Base-by-base conservation (phyloP, 1,140 invertebrate genomes). In the Propsilocerus akamusi region DNA sequence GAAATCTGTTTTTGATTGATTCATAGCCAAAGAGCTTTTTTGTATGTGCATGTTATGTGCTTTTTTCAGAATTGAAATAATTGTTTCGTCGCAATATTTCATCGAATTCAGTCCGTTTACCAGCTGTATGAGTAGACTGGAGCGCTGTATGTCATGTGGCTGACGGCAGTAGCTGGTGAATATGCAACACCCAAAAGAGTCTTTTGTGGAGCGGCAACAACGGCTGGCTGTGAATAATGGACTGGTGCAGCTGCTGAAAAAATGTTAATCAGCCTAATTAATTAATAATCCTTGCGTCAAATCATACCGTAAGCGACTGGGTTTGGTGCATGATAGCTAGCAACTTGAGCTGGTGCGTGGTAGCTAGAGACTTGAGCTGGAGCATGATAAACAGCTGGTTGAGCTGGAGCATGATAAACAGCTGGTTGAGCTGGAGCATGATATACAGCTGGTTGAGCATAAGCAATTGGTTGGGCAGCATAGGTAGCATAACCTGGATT, bases 161-260 rank as follows among this genome's bases (percentile, higher is more conserved):
- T 75, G 0, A 80, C 78, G 17, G 75, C 73, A 4, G 77, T 74
- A 4, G 78, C 77, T 22, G 77, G 75, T 2, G 76, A 79, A 59
- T 78, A 77, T 0, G 73, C 70, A 25, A 73, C 70, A 49, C 71
- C 71, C 17, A 72, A 57, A 14, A 72, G 63, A 24, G 68, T 67
- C 23, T 54, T 54, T 26, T 54, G 65, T 55, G 65, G 67, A 55
- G 57, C 67, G n/a, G 62, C 62, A 17, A 61, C 59, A 24, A 58
- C 52, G n/a, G n/a, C n/a, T n/a, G n/a, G n/a, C n/a, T 32, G 20
- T 25, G 49, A 28, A 10, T 28, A 20, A 17, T 28, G 25, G 10
- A 46, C 52, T 20, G 49, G 32, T 49, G 51, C 25, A 30, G 41
- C 54, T 46, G 53, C 51, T 26, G 28, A 37, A 14, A 52, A 50